Conservation (phyloP, 2,113 vertebrate species). For the Cynopterus brachyotis region DNA sequence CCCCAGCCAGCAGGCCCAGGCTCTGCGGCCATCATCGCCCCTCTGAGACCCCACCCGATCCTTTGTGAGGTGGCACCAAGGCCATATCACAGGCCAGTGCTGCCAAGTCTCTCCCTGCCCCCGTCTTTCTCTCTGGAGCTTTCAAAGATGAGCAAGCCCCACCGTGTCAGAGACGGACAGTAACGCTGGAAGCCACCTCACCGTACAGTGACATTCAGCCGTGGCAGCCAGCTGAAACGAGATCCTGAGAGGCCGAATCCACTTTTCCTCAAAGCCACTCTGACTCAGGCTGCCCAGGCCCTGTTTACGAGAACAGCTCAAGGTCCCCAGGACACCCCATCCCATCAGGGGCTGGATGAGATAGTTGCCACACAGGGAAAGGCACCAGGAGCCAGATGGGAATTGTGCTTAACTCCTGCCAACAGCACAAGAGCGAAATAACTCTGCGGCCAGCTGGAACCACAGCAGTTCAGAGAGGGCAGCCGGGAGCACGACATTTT, state of each 20-base stretch:
- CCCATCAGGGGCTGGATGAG: constrained; percentile 41
- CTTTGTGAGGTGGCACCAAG: neutral
- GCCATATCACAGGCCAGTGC: neutral
- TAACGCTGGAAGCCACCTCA: constrained; percentile 12
- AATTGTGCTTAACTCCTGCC: neutral
- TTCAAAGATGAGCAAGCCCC: neutral
- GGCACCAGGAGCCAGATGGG: neutral
- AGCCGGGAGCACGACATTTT: constrained; percentile 53
- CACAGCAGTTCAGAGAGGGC: constrained; percentile 27
- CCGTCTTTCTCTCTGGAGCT: neutral
- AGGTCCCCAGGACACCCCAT: constrained; percentile 1
- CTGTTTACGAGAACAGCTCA: neutral
- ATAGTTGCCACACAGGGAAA: constrained; percentile 4
- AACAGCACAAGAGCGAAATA: neutral
- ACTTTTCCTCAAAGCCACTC: constrained; percentile 9
- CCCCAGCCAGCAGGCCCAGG: neutral
- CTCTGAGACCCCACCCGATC: neutral
- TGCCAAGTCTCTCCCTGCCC: neutral
- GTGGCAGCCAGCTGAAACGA: constrained; percentile 63
- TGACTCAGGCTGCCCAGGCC: neutral
- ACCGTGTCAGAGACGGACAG: neutral
- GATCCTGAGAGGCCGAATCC: constrained; percentile 34
- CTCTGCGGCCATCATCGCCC: neutral
- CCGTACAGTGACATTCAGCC: neutral
- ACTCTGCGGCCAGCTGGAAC: constrained; percentile 48